phyloP scores from a whole-genome alignment of 2,113 vertebrate species.

The Caloenas nicobarica region DNA sequence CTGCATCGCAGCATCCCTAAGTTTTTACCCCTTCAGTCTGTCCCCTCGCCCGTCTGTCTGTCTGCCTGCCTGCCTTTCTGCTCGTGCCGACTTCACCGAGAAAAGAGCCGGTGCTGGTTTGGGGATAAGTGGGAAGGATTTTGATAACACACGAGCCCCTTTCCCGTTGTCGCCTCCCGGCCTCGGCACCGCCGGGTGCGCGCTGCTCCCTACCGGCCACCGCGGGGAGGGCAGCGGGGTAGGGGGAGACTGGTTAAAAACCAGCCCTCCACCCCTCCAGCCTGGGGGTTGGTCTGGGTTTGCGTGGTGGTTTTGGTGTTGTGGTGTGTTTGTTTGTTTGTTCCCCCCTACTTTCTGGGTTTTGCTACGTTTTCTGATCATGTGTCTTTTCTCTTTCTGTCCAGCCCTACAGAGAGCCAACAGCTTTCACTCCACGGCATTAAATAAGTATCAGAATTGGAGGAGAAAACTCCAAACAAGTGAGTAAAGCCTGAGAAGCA shows the following conservation, averaged over 20 bases:
- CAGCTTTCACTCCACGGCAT: conserved; percentile 47
- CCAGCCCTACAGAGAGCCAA: conserved; percentile 70
- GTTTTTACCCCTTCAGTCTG: neutral
- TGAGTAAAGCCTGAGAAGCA: conserved; percentile 55
- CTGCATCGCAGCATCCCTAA: neutral
- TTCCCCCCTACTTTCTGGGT: neutral
- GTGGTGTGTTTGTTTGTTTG: too few relatives aligned
- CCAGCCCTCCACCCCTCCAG: too few relatives aligned
- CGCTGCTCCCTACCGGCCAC: too few relatives aligned
- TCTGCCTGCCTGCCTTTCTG: neutral
- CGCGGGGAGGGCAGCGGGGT: too few relatives aligned
- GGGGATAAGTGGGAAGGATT: fast-evolving
- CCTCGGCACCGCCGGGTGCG: too few relatives aligned
- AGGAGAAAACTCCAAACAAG: conserved; percentile 74
- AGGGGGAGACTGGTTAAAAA: too few relatives aligned
- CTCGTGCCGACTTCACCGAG: neutral
- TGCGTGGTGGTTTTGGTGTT: too few relatives aligned
- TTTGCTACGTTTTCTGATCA: neutral
- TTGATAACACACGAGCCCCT: neutral
- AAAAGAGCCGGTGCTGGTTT: fast-evolving
- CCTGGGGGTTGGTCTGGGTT: too few relatives aligned
- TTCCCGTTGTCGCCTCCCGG: fast-evolving
- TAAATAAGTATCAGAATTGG: conserved; percentile 71
- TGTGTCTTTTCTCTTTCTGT: neutral
- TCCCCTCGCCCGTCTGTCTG: neutral